phyloP scores from a whole-genome alignment of 2,888 invertebrate species.

The Pegoplata infirma region DNA sequence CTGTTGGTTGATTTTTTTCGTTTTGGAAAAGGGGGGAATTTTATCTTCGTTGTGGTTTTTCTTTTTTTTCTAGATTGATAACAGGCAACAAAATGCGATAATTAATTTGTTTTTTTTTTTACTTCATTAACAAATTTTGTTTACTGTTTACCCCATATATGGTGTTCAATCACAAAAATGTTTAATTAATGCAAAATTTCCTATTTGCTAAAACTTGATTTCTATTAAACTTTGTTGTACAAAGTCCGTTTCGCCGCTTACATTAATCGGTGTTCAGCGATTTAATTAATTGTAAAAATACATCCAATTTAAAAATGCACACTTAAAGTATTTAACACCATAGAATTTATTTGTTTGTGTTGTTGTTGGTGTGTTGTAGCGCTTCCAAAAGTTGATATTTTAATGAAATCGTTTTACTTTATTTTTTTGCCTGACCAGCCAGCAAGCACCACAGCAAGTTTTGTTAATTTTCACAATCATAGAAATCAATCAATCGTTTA shows the following conservation, averaged over 20 bases:
- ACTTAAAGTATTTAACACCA: background rate
- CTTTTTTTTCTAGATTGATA: background rate
- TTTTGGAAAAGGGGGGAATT: background rate
- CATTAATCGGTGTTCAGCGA: background rate
- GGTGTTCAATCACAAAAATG: background rate
- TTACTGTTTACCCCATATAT: background rate
- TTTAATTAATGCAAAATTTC: background rate
- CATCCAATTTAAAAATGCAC: background rate
- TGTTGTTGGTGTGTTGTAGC: background rate
- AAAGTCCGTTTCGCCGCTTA: slow-evolving; percentile 25
- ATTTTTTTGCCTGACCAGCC: background rate
- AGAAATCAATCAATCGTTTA: slow-evolving; percentile 7
- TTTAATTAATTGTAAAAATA: background rate
- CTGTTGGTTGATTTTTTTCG: background rate
- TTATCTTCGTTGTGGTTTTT: slow-evolving; percentile 19
- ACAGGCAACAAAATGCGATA: background rate
- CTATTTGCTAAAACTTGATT: background rate
- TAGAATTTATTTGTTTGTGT: background rate
- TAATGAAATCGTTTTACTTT: background rate
- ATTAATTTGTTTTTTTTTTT: background rate
- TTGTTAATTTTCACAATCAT: background rate
- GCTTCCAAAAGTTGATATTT: background rate
- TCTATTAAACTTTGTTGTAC: slow-evolving; percentile 10
- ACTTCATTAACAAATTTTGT: background rate
- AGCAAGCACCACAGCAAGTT: slow-evolving; percentile 19